phyloP scores from a whole-genome alignment of 2,797 vertebrate genomes.

The Microctenopoma lineatum region DNA sequence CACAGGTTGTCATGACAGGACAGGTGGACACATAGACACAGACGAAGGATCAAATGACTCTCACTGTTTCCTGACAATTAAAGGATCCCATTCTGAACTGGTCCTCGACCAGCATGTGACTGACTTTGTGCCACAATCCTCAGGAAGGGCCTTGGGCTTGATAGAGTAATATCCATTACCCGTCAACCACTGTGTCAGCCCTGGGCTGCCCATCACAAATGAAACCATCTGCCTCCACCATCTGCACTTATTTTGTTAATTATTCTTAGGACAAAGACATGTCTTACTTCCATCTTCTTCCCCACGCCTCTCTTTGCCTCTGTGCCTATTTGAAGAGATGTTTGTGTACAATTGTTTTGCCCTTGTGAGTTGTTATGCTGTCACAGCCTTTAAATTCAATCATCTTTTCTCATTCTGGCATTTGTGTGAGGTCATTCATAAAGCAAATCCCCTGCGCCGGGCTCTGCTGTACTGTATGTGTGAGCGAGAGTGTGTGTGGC shows the following conservation, averaged over 20 bases:
- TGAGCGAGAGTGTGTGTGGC: constrained; percentile 42
- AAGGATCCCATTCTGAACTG: constrained; percentile 69
- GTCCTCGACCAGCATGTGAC: constrained; percentile 64
- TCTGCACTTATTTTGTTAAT: constrained; percentile 83
- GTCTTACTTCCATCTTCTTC: constrained; percentile 45
- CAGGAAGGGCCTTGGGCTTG: constrained; percentile 66
- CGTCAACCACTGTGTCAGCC: constrained; percentile 76
- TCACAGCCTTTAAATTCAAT: constrained; percentile 13
- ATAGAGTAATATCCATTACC: constrained; percentile 80
- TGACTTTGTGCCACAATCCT: constrained; percentile 69
- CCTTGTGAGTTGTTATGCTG: constrained; percentile 18
- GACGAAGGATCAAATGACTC: constrained; percentile 53
- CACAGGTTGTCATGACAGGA: constrained; percentile 8
- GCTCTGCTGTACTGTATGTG: constrained; percentile 25
- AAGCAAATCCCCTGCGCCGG: constrained; percentile 40
- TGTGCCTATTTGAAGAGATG: constrained; percentile 28
- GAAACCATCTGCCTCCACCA: constrained; percentile 87
- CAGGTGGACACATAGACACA: constrained; percentile 27
- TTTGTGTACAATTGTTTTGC: constrained; percentile 12
- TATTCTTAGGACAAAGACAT: constrained; percentile 74
- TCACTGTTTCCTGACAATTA: constrained; percentile 58
- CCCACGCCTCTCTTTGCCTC: constrained; percentile 3
- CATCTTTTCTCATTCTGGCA: constrained; percentile 19
- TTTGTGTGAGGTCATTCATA: constrained; percentile 59
- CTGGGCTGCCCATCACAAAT: constrained; percentile 81